These are phyloP conservation scores for Chesias legatella DNA, from an alignment of 2,888 invertebrate species.

Conservation along the genomic window DNA sequence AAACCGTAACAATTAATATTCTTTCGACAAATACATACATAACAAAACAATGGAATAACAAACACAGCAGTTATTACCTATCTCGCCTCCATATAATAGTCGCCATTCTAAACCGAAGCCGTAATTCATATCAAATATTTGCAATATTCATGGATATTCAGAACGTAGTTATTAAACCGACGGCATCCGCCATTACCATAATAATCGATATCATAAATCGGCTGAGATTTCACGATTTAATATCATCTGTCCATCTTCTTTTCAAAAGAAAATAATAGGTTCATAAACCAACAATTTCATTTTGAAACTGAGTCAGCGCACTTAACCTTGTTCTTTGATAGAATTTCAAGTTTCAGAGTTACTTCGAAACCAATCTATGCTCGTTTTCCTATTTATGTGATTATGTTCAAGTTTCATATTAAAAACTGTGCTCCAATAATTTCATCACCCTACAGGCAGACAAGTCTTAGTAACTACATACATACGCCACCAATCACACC, in stretches of 20 bases:
- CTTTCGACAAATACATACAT: too few relatives aligned
- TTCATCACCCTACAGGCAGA: too few relatives aligned
- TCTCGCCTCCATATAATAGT: too few relatives aligned
- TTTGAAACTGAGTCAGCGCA: slow-evolving; percentile 7
- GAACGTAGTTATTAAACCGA: slow-evolving; percentile 5
- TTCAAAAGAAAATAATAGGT: slow-evolving; percentile 4
- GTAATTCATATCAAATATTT: not conserved
- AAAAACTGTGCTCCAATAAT: too few relatives aligned
- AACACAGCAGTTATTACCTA: too few relatives aligned
- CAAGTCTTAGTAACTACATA: too few relatives aligned
- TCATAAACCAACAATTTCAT: slow-evolving; percentile 12
- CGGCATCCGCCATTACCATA: slow-evolving; percentile 2
- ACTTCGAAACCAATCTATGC: not conserved
- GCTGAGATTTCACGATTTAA: slow-evolving; percentile 10
- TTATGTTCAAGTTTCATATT: too few relatives aligned
- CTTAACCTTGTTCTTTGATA: slow-evolving; percentile 1
- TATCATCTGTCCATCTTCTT: slow-evolving; percentile 6
- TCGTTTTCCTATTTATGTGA: not conserved
- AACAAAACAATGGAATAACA: too few relatives aligned
- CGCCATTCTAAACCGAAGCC: too few relatives aligned
- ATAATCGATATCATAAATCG: slow-evolving; percentile 12
- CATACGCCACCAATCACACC: too few relatives aligned
- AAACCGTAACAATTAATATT: too few relatives aligned
- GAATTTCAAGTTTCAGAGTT: too few relatives aligned
- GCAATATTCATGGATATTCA: slow-evolving; percentile 5